Conservation (phyloP, 2,113 vertebrate genomes). For the Geococcyx californianus region DNA sequence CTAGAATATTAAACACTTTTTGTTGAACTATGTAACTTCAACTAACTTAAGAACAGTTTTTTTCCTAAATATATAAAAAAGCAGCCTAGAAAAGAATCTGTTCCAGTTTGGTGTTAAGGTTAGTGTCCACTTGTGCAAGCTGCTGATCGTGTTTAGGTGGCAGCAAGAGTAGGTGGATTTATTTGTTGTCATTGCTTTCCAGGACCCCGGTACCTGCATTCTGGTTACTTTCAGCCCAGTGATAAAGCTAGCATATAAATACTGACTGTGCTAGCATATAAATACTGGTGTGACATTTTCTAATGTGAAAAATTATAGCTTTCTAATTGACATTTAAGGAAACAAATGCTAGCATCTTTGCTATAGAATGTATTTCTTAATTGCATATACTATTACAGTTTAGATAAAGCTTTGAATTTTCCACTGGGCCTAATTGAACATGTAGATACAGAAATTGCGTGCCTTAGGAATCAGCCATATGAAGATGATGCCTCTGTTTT, state of each 20-base stretch:
- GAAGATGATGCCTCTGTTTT: neutral
- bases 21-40: neutral
- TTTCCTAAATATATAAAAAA: neutral
- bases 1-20: neutral
- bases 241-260: neutral
- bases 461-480: neutral
- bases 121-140: accelerated
- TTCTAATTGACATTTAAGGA: neutral
- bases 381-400: neutral
- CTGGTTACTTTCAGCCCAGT: neutral
- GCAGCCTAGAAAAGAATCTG: neutral
- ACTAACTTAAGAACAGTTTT: neutral
- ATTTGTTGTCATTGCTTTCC: neutral
- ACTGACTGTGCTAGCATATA: neutral
- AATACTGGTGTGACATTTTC: neutral
- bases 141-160: neutral
- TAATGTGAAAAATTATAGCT: neutral
- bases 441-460: neutral
- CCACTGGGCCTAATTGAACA: neutral
- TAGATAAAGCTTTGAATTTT: neutral
- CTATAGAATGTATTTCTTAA: neutral
- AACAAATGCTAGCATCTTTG: neutral
- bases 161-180: neutral
- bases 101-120: neutral
- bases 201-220: neutral